Conservation (phyloP, 1,140 invertebrate genomes). For the Apolygus lucorum region DNA sequence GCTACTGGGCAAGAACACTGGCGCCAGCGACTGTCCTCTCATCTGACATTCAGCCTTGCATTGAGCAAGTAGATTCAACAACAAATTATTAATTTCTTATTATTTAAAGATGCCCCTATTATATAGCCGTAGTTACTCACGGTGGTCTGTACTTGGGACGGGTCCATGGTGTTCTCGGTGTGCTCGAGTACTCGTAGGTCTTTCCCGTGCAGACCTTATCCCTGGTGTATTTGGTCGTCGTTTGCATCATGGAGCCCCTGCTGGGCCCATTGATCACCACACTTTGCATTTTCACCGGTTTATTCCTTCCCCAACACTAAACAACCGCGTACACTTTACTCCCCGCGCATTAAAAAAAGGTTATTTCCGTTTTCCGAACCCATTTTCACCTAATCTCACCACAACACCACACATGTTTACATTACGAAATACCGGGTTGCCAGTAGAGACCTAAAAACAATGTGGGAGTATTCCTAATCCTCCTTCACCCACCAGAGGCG, state of each 20-base stretch:
- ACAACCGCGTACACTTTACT: not conserved
- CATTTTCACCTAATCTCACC: not conserved
- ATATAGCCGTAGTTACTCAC: constrained; percentile 19
- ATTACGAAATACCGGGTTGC: constrained; percentile 3
- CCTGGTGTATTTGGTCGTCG: not conserved
- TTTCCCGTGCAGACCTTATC: not conserved
- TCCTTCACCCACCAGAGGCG: not conserved
- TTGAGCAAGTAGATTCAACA: too few relatives aligned
- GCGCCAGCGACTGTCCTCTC: too few relatives aligned
- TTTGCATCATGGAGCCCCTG: not conserved
- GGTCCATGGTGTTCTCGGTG: not conserved
- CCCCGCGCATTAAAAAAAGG: not conserved
- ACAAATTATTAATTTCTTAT: too few relatives aligned
- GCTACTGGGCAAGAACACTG: too few relatives aligned
- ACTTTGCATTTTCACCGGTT: not conserved
- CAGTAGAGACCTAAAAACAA: not conserved
- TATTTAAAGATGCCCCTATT: too few relatives aligned
- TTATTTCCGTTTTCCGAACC: not conserved
- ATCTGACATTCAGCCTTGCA: too few relatives aligned
- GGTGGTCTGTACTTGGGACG: constrained; percentile 10
- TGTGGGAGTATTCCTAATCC: not conserved
- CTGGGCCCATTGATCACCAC: not conserved
- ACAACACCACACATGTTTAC: not conserved
- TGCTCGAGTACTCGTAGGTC: constrained; percentile 7
- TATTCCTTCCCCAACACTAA: not conserved